phyloP scores from a whole-genome alignment of 2,888 invertebrate genomes.

The Lasioglossum oenotherae region DNA sequence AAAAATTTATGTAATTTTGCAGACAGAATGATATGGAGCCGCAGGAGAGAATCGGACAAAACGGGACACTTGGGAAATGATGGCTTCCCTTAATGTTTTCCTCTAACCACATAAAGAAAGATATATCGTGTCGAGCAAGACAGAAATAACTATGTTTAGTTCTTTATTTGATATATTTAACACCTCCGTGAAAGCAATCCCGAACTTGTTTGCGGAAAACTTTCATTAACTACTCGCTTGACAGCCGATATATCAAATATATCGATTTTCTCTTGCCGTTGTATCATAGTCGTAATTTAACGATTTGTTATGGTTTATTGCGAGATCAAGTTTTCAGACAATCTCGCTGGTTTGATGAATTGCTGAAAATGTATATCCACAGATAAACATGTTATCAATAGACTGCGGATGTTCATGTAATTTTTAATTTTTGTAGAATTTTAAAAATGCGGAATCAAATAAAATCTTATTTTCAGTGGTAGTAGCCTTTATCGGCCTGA shows the following conservation, averaged over 20 bases:
- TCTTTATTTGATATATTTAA: conserved; percentile 8
- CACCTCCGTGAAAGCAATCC: neutral
- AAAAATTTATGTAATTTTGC: conserved; percentile 7
- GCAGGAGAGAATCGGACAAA: neutral
- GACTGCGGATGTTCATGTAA: no score
- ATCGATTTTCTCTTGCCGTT: neutral
- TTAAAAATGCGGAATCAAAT: no score
- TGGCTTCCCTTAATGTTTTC: conserved; percentile 8
- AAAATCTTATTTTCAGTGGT: no score
- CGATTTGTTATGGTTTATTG: neutral
- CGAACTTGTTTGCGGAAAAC: neutral
- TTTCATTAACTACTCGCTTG: neutral
- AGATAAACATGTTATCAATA: neutral
- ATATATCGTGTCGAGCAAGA: neutral
- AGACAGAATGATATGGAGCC: neutral
- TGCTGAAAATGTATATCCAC: neutral
- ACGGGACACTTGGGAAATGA: conserved; percentile 11
- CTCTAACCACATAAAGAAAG: neutral
- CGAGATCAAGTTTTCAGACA: neutral
- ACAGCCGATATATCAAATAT: neutral
- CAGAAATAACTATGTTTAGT: neutral
- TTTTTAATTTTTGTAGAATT: no score
- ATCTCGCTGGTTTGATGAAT: neutral
- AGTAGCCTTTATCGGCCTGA: no score
- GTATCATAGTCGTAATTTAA: neutral